Base-by-base conservation (phyloP, 35 echinoderm and acorn worm species). In the Ptychodera flava region DNA sequence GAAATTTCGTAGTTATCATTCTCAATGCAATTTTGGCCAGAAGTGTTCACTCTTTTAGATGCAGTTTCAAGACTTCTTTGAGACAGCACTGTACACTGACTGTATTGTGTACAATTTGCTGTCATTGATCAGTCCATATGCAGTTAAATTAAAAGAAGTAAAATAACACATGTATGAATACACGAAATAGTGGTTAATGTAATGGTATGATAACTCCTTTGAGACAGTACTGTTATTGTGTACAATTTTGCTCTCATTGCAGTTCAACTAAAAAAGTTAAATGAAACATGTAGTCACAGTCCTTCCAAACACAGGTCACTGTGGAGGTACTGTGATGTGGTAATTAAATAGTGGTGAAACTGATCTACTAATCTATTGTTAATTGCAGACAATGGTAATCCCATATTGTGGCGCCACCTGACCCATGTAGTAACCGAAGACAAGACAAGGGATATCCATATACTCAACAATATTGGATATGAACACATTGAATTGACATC, bases 401-500 rank as follows among this genome's bases (percentile, higher is more conserved):
- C 22, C 45, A 64, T n/a, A 22, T 64, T 64, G 45, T 6, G 22
- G 22, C 6, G 22, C 45, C 22, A 6, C 22, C 22, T 6, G 22
- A 64, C 6, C 6, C 45, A 64, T 64, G 22, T 64, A 64, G 6
- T 12, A 22, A 22, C 6, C 45, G 22, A 22, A 64, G 6, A 6
- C 22, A 12, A 22, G 22, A 22, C 45, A 22, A 64, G 45, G 45
- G 45, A 22, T 64, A 6, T 64, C 22, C 22, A 12, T 22, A 12
- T 64, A 78, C 79, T 86, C 1, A 53, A 91, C 35, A 84, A 80
- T 0, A 38, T 93, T 1, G 75, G 82, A 0, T 35, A 79, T 6
- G 86, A 88, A 6, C 91, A 92, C 78, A 10, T 92, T 1, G 16
- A 85, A 35, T 31, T 92, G 34, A 89, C 87, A 6, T 82, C 91